These are phyloP conservation scores for Candidula unifasciata DNA, from an alignment of 2,888 invertebrate species.

Conservation along the genomic window DNA sequence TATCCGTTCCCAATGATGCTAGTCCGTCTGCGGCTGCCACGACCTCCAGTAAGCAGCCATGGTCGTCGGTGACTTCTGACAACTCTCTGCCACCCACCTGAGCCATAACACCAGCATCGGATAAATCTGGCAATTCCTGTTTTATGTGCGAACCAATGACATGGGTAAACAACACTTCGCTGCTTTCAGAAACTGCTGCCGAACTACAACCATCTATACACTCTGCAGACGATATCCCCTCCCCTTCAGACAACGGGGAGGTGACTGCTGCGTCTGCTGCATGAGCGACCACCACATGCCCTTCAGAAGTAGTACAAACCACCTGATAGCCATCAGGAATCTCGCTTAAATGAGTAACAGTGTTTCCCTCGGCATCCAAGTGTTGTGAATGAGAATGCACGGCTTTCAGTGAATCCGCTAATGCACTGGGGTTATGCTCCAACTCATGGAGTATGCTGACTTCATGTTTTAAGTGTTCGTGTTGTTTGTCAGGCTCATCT, in stretches of 20 bases:
- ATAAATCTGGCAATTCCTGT: not conserved
- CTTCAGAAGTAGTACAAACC: conserved; percentile 39
- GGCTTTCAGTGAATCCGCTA: not conserved
- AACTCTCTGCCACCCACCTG: not conserved
- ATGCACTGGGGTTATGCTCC: conserved; percentile 14
- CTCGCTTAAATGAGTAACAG: conserved; percentile 31
- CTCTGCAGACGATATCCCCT: not conserved
- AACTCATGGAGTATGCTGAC: conserved; percentile 6
- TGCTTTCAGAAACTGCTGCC: not conserved
- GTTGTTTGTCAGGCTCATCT: conserved; percentile 7
- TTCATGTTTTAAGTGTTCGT: not conserved
- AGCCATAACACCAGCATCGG: not conserved
- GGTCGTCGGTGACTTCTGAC: not conserved
- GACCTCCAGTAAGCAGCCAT: conserved; percentile 38
- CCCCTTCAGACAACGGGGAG: not conserved
- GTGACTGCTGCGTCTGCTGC: not conserved
- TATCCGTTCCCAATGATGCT: conserved; percentile 26
- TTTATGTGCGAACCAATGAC: not conserved
- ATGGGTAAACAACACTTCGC: conserved; percentile 13
- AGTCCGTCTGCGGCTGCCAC: conserved; percentile 43
- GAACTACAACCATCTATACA: not conserved
- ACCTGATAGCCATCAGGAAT: conserved; percentile 42
- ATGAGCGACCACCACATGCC: conserved; percentile 33
- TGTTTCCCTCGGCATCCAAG: not conserved
- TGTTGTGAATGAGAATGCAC: not conserved